Evolutionary conservation across 1,140 invertebrate species (phyloP).

Genomic region (Calliphora vicina): DNA sequence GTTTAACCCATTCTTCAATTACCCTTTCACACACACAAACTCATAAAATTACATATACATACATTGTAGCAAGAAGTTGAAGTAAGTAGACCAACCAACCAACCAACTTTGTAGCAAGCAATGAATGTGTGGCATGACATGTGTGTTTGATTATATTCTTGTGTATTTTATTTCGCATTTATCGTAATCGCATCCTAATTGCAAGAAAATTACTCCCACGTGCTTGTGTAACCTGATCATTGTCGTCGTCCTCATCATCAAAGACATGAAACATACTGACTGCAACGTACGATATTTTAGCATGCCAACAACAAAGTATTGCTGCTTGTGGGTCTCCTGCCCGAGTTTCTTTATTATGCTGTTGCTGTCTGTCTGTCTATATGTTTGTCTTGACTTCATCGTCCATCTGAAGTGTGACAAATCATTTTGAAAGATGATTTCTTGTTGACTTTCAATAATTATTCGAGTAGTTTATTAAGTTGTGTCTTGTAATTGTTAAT

Average conservation of each 20-base stretch:
- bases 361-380: not conserved
- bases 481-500: not conserved
- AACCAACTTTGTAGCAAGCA: not conserved
- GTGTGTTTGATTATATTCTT: not conserved
- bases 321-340: not conserved
- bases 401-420: not conserved
- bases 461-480: not conserved
- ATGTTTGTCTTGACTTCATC: not conserved
- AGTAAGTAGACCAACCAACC: no score
- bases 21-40: constrained; percentile 37
- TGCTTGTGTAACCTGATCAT: constrained; percentile 60
- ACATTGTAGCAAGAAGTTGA: not conserved
- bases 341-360: no score
- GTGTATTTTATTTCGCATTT: constrained; percentile 33
- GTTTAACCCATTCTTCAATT: constrained; percentile 40
- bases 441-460: not conserved
- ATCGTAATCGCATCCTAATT: constrained; percentile 64
- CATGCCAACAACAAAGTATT: not conserved
- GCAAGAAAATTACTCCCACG: constrained; percentile 63
- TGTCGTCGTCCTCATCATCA: not conserved
- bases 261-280: not conserved
- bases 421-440: constrained; percentile 19
- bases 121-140: not conserved
- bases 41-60: not conserved
- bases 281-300: not conserved